Evolutionary conservation across 2,888 invertebrate species (phyloP), one percentile per base, ranked within the genome.

Genomic region (Oligia latruncula): DNA sequence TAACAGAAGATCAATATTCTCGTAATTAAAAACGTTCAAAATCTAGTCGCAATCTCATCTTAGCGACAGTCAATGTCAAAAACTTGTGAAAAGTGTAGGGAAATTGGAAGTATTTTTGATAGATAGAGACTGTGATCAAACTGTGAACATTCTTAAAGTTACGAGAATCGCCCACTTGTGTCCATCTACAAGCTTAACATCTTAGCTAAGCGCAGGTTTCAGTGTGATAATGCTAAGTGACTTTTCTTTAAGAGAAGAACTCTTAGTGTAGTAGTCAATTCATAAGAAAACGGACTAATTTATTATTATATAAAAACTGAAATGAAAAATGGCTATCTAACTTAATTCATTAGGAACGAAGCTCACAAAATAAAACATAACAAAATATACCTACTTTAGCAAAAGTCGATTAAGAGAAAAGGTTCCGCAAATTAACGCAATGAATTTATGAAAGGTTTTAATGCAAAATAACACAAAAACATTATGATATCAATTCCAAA

Each of bases 401-500:
- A 62, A 68, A 78, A 80, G 58, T 75, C 71, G 68, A 83, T 77
- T 74, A 74, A 43, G 64, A 66, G 66, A 81, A 82, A 80, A 74
- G 71, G 79, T 80, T 85, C 58, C 29, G 55, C 23, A 77, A 84
- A 84, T 86, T 77, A 87, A 76, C 77, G 62, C 77, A 81, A 75
- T 71, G 55, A 81, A 84, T 84, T 76, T 82, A 77, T 74, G 58
- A 70, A 87, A 76, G 70, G 68, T 67, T 84, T 84, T 71, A 68
- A 73, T 71, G 67, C 49, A 17, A 72, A 76, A 52, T 11, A 76
- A 67, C 23, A 67, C 68, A 77, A 77, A 76, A 86, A 76, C 79
- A 84, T 55, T 81, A 80, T 65, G 64, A 84, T 85, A 84, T 82
- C 67, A 87, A 82, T 82, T 82, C n/a, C 60, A 23, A 11, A 80